Percentiles rank a stretch among this genome's conserved stretches.
Evolutionary conservation across 1,140 invertebrate genomes (phyloP).

Genomic region (Drosophila seguyi): DNA sequence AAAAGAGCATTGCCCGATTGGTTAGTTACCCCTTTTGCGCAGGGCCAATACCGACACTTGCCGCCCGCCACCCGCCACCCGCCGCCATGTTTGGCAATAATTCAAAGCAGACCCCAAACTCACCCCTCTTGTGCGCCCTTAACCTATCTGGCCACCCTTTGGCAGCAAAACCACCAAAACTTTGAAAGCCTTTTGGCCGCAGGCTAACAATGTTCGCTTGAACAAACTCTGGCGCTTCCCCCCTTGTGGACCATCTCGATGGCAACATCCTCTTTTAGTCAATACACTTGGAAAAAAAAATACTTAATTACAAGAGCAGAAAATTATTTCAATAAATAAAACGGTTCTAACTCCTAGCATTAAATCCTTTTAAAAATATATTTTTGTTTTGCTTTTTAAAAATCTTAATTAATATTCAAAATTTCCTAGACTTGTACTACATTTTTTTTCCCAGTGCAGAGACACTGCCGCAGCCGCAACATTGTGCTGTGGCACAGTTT

Average conservation of each 20-base stretch:
- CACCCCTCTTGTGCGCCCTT: background rate
- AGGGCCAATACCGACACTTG: background rate
- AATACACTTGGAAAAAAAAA: background rate
- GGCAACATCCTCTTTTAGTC: slow-evolving; percentile 15
- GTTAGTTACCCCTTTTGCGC: slow-evolving; percentile 41
- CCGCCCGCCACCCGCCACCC: background rate
- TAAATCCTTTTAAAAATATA: background rate
- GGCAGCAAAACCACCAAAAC: slow-evolving; percentile 57
- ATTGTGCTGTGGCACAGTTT: slow-evolving; percentile 53
- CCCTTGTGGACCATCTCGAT: slow-evolving; percentile 8
- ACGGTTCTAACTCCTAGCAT: background rate
- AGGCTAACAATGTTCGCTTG: slow-evolving; percentile 59
- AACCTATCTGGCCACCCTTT: slow-evolving; percentile 27
- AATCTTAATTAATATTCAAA: background rate
- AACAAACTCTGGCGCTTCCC: slow-evolving; percentile 46
- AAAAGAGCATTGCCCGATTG: slow-evolving; percentile 45
- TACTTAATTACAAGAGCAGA: rapidly evolving
- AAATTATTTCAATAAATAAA: too few relatives aligned
- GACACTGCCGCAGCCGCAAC: slow-evolving; percentile 40
- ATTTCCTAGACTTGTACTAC: background rate
- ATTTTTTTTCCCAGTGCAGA: background rate
- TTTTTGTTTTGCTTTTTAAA: too few relatives aligned
- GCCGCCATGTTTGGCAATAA: slow-evolving; percentile 47
- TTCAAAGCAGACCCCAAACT: slow-evolving; percentile 34
- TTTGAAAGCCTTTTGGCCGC: slow-evolving; percentile 61